Percentiles rank a stretch among this genome's conserved stretches.
phyloP scores from a whole-genome alignment of 1,140 invertebrate genomes.

The Anthonomus grandis region DNA sequence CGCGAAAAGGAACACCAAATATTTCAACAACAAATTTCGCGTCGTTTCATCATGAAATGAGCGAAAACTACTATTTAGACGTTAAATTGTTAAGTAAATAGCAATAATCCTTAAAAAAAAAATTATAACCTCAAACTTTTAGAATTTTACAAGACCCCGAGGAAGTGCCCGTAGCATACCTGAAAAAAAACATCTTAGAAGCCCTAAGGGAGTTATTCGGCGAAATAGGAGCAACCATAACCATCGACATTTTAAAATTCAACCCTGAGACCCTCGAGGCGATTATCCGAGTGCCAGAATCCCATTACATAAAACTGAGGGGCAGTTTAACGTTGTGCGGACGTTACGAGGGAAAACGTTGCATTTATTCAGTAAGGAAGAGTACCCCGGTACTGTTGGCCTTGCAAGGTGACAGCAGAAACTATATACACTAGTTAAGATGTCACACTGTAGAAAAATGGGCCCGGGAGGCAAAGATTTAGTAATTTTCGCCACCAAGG shows the following conservation, averaged over 20 bases:
- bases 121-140: slow-evolving; percentile 37
- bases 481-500: slow-evolving; percentile 78
- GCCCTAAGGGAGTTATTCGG: slow-evolving; percentile 57
- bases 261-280: slow-evolving; percentile 49
- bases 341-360: slow-evolving; percentile 53
- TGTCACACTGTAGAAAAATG: slow-evolving; percentile 51
- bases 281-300: slow-evolving; percentile 55
- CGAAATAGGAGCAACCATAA: slow-evolving; percentile 54
- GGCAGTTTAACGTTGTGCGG: slow-evolving; percentile 56
- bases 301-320: slow-evolving; percentile 56
- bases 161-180: slow-evolving; percentile 50
- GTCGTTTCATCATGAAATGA: too few species aligned
- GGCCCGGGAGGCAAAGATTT: slow-evolving; percentile 72
- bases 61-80: slow-evolving; percentile 39
- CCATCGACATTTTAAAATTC: slow-evolving; percentile 60
- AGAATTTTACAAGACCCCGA: slow-evolving; percentile 52
- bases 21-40: background rate
- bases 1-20: too few species aligned
- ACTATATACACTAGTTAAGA: slow-evolving; percentile 46
- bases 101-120: slow-evolving; percentile 17
- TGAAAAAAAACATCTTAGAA: slow-evolving; percentile 58
- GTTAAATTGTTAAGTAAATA: slow-evolving; percentile 51
- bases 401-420: slow-evolving; percentile 45
- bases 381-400: slow-evolving; percentile 50
- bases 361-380: slow-evolving; percentile 57